phyloP scores from a whole-genome alignment of 1,140 invertebrate species.

The Coboldia fuscipes region DNA sequence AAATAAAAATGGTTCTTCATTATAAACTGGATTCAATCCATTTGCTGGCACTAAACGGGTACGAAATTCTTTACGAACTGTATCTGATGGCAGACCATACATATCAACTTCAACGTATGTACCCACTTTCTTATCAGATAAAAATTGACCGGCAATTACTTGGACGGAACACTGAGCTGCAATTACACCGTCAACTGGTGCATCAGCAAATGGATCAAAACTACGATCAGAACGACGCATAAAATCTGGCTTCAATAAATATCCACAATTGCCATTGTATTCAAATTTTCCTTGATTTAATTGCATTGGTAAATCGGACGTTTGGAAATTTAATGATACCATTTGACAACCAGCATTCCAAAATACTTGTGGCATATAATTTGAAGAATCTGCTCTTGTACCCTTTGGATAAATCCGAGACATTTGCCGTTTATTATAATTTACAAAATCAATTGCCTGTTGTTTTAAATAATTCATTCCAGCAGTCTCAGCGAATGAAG shows the following conservation, averaged over 20 bases:
- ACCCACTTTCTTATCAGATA: conserved; percentile 96
- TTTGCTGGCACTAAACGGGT: conserved; percentile 91
- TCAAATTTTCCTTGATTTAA: conserved; percentile 99
- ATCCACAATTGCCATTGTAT: conserved; percentile 91
- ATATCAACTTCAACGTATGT: conserved; percentile 99
- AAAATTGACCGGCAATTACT: conserved; percentile 97
- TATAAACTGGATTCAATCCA: conserved; percentile 93
- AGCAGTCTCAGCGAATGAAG: conserved; percentile 91
- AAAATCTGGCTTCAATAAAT: conserved; percentile 96
- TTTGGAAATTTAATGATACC: conserved; percentile 99
- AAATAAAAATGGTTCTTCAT: conserved; percentile 96
- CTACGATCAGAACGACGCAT: conserved; percentile 89
- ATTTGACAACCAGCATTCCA: conserved; percentile 90
- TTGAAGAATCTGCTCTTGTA: conserved; percentile 94
- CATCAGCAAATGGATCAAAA: conserved; percentile 98
- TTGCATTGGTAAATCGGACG: conserved; percentile 97
- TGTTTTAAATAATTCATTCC: conserved; percentile 89
- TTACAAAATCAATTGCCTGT: conserved; percentile 94
- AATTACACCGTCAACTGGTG: conserved; percentile 97
- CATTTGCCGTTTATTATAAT: conserved; percentile 99
- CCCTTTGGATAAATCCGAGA: conserved; percentile 98
- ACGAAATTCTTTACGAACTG: conserved; percentile 93
- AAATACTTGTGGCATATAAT: conserved; percentile 97
- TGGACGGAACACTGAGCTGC: conserved; percentile 95
- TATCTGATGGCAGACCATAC: conserved; percentile 98